Evolutionary conservation across 2,113 vertebrate species (phyloP).

Genomic region (Tupaia tana): DNA sequence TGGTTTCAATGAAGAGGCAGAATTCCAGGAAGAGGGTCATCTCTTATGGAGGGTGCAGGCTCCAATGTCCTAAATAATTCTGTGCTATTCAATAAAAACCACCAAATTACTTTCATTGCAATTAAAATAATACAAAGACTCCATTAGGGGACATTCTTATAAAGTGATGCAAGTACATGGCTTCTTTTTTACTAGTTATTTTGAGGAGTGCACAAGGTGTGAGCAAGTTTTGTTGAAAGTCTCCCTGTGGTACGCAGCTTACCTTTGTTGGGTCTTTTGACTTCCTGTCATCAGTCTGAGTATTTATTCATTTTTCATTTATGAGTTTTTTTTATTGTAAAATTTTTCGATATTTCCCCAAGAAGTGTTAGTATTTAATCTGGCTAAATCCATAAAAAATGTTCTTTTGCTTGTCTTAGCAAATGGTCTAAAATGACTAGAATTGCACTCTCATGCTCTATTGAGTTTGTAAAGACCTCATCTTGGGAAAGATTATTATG

Average conservation of each 20-base stretch:
- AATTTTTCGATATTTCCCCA: not conserved
- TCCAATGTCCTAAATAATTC: constrained; percentile 69
- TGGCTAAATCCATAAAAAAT: not conserved
- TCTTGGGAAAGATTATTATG: not conserved
- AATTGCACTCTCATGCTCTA: not conserved
- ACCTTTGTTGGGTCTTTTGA: not conserved
- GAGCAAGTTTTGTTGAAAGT: constrained; percentile 60
- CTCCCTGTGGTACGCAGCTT: not conserved
- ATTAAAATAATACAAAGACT: constrained; percentile 65
- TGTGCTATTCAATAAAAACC: constrained; percentile 75
- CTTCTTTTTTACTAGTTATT: constrained; percentile 69
- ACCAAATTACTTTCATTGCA: constrained; percentile 70
- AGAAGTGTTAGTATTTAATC: not conserved
- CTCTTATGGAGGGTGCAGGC: constrained; percentile 27
- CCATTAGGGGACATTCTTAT: constrained; percentile 76
- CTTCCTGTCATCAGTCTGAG: not conserved
- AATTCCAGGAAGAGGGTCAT: constrained; percentile 68
- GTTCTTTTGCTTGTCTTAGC: constrained; percentile 6
- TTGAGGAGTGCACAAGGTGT: constrained; percentile 47
- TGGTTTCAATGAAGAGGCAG: rapidly evolving
- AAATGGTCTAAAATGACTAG: constrained; percentile 3
- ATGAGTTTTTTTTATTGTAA: not conserved
- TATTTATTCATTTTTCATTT: not conserved
- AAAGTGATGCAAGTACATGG: constrained; percentile 35
- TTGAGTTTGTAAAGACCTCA: not conserved